phyloP scores from a whole-genome alignment of 2,888 invertebrate species.

The Xestia ashworthii region DNA sequence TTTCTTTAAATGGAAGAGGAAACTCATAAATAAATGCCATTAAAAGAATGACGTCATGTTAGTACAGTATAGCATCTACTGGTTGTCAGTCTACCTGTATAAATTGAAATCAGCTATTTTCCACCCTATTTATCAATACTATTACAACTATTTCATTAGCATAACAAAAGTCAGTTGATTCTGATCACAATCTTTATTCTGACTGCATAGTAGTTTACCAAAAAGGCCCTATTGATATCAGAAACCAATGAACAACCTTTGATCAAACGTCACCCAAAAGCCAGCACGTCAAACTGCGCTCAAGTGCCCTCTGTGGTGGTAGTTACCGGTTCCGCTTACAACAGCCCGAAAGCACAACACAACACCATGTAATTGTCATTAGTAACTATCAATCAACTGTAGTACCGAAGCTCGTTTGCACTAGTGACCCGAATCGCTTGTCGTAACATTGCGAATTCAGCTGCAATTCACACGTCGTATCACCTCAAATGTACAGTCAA shows the following conservation, averaged over 20 bases:
- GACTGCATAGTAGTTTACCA: neutral
- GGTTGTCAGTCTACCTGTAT: neutral
- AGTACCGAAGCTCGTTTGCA: constrained; percentile 20
- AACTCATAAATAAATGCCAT: neutral
- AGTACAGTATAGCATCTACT: neutral
- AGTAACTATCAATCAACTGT: constrained; percentile 48
- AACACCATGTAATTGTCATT: constrained; percentile 44
- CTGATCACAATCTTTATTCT: neutral
- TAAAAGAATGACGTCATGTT: neutral
- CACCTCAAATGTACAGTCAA: constrained; percentile 28
- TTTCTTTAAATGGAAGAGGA: neutral
- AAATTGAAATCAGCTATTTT: neutral
- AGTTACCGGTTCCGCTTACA: constrained; percentile 9
- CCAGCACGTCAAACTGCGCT: neutral
- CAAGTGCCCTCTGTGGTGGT: constrained; percentile 8
- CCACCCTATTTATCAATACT: neutral
- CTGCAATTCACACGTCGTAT: constrained; percentile 39
- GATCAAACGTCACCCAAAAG: constrained; percentile 4
- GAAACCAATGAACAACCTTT: neutral
- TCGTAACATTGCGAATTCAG: constrained; percentile 30
- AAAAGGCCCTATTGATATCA: neutral
- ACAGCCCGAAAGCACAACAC: neutral
- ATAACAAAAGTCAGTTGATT: neutral
- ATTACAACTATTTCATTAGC: neutral
- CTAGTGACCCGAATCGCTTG: constrained; percentile 61